Evolutionary conservation across 2,113 vertebrate genomes (phyloP).

Genomic region (Triplophysa rosa): DNA sequence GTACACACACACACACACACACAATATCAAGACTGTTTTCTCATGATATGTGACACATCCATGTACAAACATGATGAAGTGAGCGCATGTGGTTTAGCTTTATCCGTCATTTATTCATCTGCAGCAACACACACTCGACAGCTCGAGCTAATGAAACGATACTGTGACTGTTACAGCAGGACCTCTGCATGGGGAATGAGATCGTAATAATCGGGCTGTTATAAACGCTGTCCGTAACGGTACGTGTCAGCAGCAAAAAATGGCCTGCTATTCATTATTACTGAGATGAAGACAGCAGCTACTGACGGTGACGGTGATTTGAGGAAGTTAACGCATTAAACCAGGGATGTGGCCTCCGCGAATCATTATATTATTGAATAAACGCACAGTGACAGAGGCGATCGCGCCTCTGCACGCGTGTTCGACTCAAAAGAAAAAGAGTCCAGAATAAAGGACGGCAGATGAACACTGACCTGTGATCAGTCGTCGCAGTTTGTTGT

Average conservation of each 20-base stretch:
- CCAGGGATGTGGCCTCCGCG: background rate
- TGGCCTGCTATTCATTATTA: too few species aligned
- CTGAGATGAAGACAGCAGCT: background rate
- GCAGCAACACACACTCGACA: background rate
- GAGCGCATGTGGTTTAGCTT: conserved; percentile 2
- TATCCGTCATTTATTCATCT: background rate
- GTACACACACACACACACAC: background rate
- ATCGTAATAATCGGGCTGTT: too few species aligned
- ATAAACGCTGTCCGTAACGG: too few species aligned
- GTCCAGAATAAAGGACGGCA: background rate
- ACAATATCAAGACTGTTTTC: background rate
- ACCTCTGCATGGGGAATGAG: too few species aligned
- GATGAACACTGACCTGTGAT: conserved; percentile 71
- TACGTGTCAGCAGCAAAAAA: too few species aligned
- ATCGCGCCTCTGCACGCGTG: background rate
- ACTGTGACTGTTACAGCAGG: too few species aligned
- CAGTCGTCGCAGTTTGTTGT: conserved; percentile 72
- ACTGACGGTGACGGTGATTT: conserved; percentile 50
- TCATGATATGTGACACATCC: background rate
- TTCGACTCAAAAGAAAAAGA: background rate
- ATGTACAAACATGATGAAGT: background rate
- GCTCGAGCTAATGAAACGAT: too few species aligned
- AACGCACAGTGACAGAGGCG: background rate
- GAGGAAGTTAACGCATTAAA: conserved; percentile 24
- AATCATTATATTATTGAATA: too few species aligned